Evolutionary conservation across 2,113 vertebrate genomes (phyloP).

Genomic region (Ptilonorhynchus violaceus): DNA sequence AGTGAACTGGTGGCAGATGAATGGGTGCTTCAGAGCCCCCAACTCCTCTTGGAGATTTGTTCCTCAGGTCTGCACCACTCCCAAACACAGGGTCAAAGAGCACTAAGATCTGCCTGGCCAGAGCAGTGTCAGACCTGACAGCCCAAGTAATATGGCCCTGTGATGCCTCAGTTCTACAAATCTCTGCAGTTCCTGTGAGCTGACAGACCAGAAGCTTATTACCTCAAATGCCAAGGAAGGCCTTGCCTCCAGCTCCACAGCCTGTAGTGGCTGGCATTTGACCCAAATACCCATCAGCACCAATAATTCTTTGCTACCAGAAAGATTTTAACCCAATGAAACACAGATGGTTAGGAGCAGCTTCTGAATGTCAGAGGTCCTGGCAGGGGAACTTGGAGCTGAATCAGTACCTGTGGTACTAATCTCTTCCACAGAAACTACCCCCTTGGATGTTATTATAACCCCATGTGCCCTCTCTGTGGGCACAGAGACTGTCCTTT

Average conservation of each 20-base stretch:
- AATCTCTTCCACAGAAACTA: not conserved
- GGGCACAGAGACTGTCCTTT: not conserved
- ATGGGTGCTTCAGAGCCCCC: not conserved
- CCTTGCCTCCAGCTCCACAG: not conserved
- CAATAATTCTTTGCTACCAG: not conserved
- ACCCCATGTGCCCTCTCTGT: not conserved
- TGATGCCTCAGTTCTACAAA: not conserved
- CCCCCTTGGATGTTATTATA: not conserved
- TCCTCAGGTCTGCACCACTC: not conserved
- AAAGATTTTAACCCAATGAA: not conserved
- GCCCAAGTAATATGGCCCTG: not conserved
- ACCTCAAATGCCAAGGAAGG: not conserved
- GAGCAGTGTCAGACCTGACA: not conserved
- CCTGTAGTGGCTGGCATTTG: not conserved
- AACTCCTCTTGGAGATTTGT: not conserved
- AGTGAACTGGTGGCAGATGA: not conserved
- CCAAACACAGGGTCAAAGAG: not conserved
- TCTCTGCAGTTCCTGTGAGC: not conserved
- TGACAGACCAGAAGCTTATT: not conserved
- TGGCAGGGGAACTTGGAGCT: not conserved
- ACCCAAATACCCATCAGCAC: not conserved
- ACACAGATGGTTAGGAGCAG: not conserved
- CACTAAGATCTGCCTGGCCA: not conserved
- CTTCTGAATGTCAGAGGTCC: not conserved
- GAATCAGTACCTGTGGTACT: not conserved